These are phyloP conservation scores for Syngnathus floridae DNA, from an alignment of 2,113 vertebrate genomes.

Conservation along the genomic window DNA sequence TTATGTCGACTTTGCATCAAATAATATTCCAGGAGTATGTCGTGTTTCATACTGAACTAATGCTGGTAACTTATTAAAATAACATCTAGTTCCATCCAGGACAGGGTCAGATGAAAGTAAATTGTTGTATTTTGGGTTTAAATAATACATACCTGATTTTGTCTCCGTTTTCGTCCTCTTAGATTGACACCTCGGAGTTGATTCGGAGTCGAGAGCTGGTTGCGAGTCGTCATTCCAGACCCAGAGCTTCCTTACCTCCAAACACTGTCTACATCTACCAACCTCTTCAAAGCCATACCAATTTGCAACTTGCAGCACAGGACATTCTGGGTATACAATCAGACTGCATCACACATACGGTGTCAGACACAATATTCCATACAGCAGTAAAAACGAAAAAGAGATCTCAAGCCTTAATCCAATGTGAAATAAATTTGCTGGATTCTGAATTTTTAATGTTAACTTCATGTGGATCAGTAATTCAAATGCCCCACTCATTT, in stretches of 20 bases:
- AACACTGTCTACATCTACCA: conserved; percentile 97
- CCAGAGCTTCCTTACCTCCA: conserved; percentile 80
- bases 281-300: conserved; percentile 67
- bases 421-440: too few relatives aligned
- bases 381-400: neutral
- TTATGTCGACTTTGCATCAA: too few relatives aligned
- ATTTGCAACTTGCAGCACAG: conserved; percentile 68
- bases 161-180: neutral
- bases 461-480: too few relatives aligned
- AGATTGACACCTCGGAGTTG: conserved; percentile 89
- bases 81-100: neutral
- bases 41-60: too few relatives aligned
- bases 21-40: too few relatives aligned
- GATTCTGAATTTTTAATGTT: too few relatives aligned
- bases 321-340: conserved; percentile 40
- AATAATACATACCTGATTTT: neutral
- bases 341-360: neutral
- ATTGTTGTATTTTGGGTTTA: neutral
- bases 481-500: too few relatives aligned
- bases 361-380: neutral
- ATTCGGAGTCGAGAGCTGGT: conserved; percentile 90
- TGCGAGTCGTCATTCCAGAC: conserved; percentile 83
- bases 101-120: neutral
- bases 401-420: neutral
- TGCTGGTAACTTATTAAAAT: neutral